Evolutionary conservation across 2,113 vertebrate species (phyloP).

Genomic region (Chlorodrepanis virens): DNA sequence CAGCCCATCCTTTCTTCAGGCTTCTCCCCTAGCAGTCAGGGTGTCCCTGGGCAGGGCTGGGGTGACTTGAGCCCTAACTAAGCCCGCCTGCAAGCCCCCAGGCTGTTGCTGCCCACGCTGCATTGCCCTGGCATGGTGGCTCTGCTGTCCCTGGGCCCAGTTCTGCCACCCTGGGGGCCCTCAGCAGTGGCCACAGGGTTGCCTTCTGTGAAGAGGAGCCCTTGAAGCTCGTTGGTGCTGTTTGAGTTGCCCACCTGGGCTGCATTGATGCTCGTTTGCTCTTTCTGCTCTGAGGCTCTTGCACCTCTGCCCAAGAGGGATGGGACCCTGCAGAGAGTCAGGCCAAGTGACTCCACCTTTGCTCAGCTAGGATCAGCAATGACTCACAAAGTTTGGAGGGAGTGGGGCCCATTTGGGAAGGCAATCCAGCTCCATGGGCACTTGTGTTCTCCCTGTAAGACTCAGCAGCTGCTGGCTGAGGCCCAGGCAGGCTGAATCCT

Average conservation of each 20-base stretch:
- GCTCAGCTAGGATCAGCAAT: neutral
- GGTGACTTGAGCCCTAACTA: neutral
- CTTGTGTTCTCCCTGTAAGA: accelerated
- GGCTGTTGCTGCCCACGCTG: neutral
- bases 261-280: conserved; percentile 91
- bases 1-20: neutral
- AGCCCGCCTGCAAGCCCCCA: neutral
- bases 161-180: conserved; percentile 72
- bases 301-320: conserved; percentile 79
- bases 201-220: conserved; percentile 81
- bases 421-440: neutral
- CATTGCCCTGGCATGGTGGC: accelerated
- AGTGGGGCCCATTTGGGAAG: neutral
- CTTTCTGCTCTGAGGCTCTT: conserved; percentile 87
- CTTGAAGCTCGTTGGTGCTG: conserved; percentile 80
- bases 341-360: neutral
- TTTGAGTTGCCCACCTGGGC: conserved; percentile 83
- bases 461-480: neutral
- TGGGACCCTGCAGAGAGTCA: conserved; percentile 73
- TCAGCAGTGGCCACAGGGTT: conserved; percentile 73
- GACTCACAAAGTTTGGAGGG: neutral
- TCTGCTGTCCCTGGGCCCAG: too few species aligned
- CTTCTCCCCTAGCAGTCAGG: neutral
- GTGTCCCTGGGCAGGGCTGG: neutral
- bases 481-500: neutral